These are phyloP conservation scores for Meloidogyne exigua DNA, from an alignment of 1,140 invertebrate species.

Conservation along the genomic window DNA sequence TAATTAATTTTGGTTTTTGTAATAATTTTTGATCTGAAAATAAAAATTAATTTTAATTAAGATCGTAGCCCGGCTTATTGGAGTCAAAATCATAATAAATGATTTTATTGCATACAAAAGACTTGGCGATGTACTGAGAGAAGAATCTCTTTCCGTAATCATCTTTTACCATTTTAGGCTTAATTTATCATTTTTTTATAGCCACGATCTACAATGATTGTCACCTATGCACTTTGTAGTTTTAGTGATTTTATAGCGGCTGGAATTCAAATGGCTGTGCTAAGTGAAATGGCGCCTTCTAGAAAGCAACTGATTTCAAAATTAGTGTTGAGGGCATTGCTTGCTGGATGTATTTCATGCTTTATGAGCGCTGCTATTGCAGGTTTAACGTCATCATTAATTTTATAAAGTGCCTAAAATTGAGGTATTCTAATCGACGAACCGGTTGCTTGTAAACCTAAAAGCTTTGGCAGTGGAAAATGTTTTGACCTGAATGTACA, in stretches of 20 bases:
- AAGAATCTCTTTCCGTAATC: neutral
- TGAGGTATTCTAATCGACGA: conserved; percentile 27
- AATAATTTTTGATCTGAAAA: neutral
- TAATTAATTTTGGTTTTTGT: neutral
- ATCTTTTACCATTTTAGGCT: neutral
- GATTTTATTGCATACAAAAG: conserved; percentile 83
- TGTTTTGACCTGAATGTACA: conserved; percentile 23
- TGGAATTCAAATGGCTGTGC: conserved; percentile 77
- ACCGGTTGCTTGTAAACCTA: conserved; percentile 22
- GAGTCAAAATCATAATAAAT: conserved; percentile 83
- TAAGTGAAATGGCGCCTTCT: conserved; percentile 47
- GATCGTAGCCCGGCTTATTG: conserved; percentile 76
- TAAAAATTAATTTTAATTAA: neutral
- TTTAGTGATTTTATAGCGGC: conserved; percentile 87
- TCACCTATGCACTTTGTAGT: conserved; percentile 88
- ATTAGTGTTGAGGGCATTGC: conserved; percentile 44
- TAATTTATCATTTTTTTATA: conserved; percentile 55
- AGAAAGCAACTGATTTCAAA: conserved; percentile 45
- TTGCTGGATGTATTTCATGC: conserved; percentile 51
- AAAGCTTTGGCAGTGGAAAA: neutral
- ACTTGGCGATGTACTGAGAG: conserved; percentile 65
- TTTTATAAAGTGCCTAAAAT: neutral
- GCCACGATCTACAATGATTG: conserved; percentile 69
- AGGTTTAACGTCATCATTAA: conserved; percentile 6
- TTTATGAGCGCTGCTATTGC: conserved; percentile 55